These are phyloP conservation scores for Myrmophylax atrothorax DNA, from an alignment of 2,113 vertebrate genomes.

Conservation along the genomic window DNA sequence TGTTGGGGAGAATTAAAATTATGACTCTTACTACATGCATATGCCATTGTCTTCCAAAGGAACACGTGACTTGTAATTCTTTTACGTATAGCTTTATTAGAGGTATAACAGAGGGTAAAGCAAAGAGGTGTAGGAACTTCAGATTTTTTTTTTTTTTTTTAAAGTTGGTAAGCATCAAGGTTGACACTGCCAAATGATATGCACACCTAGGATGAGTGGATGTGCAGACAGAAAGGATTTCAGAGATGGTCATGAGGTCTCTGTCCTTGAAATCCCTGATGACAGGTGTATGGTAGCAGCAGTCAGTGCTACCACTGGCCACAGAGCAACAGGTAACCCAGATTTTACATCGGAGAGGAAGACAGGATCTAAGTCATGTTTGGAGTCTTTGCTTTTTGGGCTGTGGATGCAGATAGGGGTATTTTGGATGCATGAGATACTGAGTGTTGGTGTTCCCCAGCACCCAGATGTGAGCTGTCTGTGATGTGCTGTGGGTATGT, in stretches of 20 bases:
- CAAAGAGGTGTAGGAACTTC: not conserved
- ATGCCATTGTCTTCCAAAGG: not conserved
- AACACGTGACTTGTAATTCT: not conserved
- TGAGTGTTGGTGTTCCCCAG: not conserved
- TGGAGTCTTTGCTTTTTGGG: not conserved
- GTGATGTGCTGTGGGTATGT: not conserved
- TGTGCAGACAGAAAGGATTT: not conserved
- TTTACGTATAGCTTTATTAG: not conserved
- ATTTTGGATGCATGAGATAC: not conserved
- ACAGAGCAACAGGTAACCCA: not conserved
- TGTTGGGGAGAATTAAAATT: constrained; percentile 15
- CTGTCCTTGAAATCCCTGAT: not conserved
- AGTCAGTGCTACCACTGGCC: not conserved
- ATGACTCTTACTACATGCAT: not conserved
- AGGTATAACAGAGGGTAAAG: not conserved
- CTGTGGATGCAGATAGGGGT: not conserved
- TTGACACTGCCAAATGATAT: not conserved
- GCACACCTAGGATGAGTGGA: not conserved
- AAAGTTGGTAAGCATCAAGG: not conserved
- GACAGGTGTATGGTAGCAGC: not conserved
- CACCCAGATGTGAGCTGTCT: not conserved
- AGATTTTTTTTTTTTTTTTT: not conserved
- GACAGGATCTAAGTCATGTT: not conserved
- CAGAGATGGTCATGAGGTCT: not conserved
- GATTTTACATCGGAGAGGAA: not conserved